Evolutionary conservation across 53 echinoderm and acorn worm genomes (phyloP).

Genomic region (Patiria pectinifera): DNA sequence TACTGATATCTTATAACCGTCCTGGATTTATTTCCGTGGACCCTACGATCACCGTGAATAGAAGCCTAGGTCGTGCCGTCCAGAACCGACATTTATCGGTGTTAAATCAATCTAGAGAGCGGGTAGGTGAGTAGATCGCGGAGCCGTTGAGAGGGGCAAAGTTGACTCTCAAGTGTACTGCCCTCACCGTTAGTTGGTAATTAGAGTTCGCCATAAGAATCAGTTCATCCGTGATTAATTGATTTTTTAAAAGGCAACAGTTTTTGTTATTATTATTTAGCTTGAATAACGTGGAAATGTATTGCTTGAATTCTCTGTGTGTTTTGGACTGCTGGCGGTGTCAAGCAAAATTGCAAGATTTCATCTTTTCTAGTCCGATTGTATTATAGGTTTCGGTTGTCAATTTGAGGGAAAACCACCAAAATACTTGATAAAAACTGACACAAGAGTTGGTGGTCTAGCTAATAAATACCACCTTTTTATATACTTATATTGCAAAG

Average conservation of each 20-base stretch:
- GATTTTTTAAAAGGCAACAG: neutral
- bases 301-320: too few species aligned
- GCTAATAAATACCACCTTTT: too few species aligned
- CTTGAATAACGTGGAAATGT: too few species aligned
- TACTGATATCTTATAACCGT: neutral
- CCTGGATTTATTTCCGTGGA: neutral
- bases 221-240: neutral
- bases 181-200: constrained; percentile 13
- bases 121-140: neutral
- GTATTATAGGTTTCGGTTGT: too few species aligned
- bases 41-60: neutral
- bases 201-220: neutral
- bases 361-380: too few species aligned
- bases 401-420: too few species aligned
- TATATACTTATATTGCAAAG: too few species aligned
- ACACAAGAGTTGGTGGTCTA: too few species aligned
- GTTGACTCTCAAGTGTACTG: constrained; percentile 40
- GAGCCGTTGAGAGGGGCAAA: constrained; percentile 18
- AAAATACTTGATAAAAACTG: too few species aligned
- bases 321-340: too few species aligned
- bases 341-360: too few species aligned
- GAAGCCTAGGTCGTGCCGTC: neutral
- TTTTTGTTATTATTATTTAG: too few species aligned
- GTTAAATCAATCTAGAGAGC: neutral
- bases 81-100: constrained; percentile 1